These are phyloP conservation scores for Callithrix jacchus DNA, from an alignment of 2,113 vertebrate genomes.

Conservation along the genomic window DNA sequence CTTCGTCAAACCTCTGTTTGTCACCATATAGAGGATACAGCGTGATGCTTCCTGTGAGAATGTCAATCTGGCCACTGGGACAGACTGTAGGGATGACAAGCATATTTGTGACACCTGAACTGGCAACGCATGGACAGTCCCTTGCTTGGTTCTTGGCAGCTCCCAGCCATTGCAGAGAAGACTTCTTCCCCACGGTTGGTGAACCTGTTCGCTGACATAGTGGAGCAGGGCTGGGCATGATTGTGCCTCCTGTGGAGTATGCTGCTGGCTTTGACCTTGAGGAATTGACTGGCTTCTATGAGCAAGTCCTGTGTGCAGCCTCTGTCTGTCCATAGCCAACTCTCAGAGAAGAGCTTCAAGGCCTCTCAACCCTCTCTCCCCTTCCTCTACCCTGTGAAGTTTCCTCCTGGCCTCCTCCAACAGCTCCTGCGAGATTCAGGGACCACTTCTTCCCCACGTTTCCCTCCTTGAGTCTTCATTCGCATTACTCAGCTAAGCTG, in stretches of 20 bases:
- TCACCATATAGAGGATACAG: not conserved
- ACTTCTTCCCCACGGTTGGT: not conserved
- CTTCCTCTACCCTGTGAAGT: fast-evolving
- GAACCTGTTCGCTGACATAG: not conserved
- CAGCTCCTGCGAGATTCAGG: not conserved
- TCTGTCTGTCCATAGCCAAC: not conserved
- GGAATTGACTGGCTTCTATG: not conserved
- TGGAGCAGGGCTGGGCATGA: not conserved
- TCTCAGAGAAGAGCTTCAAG: not conserved
- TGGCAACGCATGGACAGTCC: not conserved
- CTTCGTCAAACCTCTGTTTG: not conserved
- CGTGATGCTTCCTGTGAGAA: not conserved
- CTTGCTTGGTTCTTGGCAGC: not conserved
- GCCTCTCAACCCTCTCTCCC: not conserved
- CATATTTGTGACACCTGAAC: not conserved
- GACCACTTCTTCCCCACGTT: not conserved
- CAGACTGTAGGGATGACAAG: not conserved
- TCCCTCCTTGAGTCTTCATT: not conserved
- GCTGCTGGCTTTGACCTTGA: not conserved
- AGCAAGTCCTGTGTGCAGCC: not conserved
- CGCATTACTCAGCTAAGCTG: not conserved
- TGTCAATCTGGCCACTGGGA: not conserved
- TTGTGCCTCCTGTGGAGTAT: not conserved
- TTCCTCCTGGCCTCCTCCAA: not conserved
- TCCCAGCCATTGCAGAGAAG: not conserved